Base-by-base conservation (phyloP, 2,888 invertebrate genomes). In the Lasioglossum villosulum region DNA sequence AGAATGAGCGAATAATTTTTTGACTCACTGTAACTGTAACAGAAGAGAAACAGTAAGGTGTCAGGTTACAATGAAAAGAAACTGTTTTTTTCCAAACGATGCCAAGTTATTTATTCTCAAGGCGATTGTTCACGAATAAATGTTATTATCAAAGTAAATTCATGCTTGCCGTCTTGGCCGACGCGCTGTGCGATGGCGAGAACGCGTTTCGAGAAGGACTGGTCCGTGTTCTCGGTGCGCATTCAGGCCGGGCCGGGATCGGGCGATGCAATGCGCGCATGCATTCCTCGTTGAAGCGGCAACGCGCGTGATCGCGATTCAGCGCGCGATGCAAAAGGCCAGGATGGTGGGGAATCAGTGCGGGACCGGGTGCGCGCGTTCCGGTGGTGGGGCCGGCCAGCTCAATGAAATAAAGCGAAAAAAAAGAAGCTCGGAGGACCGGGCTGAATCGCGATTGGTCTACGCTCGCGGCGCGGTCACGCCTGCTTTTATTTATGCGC, bases 401-500 rank as follows among this genome's bases (percentile, higher is more conserved):
- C 84, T 82, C 76, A 90, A 89, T 90, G 89, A 88, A 90, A 88
- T 80, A 75, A 83, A 78, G 83, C 78, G 79, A 37, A 74, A 78
- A 84, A 87, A 87, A 87, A 81, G 87, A 90, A 89, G 12, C 34
- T 8, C 66, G 10, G 34, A 66, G 89, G 86, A 86, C 86, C 86
- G 84, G 83, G 82, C 88, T 87, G 91, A 88, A 91, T 90, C 89
- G 89, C 87, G 89, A 93, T 93, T 93, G 93, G 93, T 90, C 91
- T 92, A 90, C 83, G 80, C 84, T 75, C 78, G 80, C 56, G 86
- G 86, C 83, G 77, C 86, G 90, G 91, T 91, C 91, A 93, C 93
- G 93, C 93, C 93, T 91, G 92, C 88, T 80, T 92, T 92, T 91
- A 93, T 93, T 91, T 90, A 84, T 84, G 86, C 88, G 84, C 80